Percentiles rank a stretch among this genome's conserved stretches.
phyloP scores from a whole-genome alignment of 2,113 vertebrate species.

The Aphyosemion australe region DNA sequence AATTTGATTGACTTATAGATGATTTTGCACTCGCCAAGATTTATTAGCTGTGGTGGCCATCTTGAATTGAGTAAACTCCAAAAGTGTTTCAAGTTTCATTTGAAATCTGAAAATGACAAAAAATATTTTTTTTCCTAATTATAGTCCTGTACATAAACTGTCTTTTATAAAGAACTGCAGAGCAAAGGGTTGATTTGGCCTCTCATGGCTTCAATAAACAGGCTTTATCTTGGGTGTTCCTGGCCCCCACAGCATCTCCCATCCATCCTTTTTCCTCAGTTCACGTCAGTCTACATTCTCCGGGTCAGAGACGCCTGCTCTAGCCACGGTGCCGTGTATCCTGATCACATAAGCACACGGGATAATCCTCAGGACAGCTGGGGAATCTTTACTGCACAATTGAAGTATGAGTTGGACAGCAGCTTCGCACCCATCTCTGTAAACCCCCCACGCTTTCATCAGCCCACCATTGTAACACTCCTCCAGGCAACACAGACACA shows the following conservation, averaged over 20 bases:
- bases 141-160: too few species aligned
- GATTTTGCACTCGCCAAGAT: too few species aligned
- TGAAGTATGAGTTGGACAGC: conserved; percentile 73
- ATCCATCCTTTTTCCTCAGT: conserved; percentile 52
- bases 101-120: too few species aligned
- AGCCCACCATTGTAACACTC: conserved; percentile 46
- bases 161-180: neutral
- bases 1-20: too few species aligned
- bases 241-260: conserved; percentile 36
- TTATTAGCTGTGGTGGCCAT: too few species aligned
- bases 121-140: too few species aligned
- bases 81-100: too few species aligned
- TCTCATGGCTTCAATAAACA: conserved; percentile 2
- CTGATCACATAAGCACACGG: conserved; percentile 80
- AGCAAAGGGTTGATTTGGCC: neutral
- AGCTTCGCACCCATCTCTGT: conserved; percentile 56
- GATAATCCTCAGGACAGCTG: conserved; percentile 81
- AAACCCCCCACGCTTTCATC: conserved; percentile 62
- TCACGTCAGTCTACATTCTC: conserved; percentile 62
- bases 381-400: conserved; percentile 78
- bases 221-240: conserved; percentile 15
- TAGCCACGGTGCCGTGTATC: conserved; percentile 78
- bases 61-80: too few species aligned
- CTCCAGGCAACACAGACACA: conserved; percentile 23
- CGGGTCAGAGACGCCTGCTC: conserved; percentile 75